Evolutionary conservation across 2,888 invertebrate genomes (phyloP).

Genomic region (Neocrepidodera transversa): DNA sequence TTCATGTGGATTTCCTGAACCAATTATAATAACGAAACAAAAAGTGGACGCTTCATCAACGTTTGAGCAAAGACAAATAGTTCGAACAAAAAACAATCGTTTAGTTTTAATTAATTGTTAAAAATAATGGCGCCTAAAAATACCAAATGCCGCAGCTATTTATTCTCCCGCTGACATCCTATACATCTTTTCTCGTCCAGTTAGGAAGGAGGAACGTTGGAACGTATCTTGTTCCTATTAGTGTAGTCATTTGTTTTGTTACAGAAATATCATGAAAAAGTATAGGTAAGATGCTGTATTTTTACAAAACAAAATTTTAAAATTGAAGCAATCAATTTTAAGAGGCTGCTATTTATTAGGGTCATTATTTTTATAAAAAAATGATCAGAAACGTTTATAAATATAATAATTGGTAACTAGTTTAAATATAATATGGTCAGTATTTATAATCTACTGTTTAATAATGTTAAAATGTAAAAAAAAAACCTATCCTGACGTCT

Average conservation of each 20-base stretch:
- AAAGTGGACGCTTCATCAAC: conserved; percentile 19
- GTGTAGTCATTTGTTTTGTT: conserved; percentile 30
- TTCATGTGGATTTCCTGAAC: conserved; percentile 29
- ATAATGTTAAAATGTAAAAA: no score
- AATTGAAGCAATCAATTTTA: no score
- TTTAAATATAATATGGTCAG: no score
- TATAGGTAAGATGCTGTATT: no score
- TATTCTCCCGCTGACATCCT: conserved; percentile 30
- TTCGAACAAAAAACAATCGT: conserved; percentile 24
- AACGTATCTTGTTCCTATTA: conserved; percentile 31
- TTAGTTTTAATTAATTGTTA: conserved; percentile 34
- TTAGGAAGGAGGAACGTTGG: conserved; percentile 22
- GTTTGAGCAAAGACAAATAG: conserved; percentile 34
- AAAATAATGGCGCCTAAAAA: conserved; percentile 37
- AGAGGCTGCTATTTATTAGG: no score
- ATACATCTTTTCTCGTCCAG: conserved; percentile 26
- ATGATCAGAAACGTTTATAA: no score
- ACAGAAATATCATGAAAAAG: conserved; percentile 26
- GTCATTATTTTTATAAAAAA: no score
- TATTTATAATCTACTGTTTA: no score
- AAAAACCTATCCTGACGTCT: no score
- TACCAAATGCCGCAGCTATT: conserved; percentile 29
- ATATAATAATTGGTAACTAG: no score
- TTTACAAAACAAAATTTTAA: no score
- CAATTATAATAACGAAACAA: conserved; percentile 29